phyloP scores from a whole-genome alignment of 92 coral and sea anemone species.

The Parazoanthus swiftii region DNA sequence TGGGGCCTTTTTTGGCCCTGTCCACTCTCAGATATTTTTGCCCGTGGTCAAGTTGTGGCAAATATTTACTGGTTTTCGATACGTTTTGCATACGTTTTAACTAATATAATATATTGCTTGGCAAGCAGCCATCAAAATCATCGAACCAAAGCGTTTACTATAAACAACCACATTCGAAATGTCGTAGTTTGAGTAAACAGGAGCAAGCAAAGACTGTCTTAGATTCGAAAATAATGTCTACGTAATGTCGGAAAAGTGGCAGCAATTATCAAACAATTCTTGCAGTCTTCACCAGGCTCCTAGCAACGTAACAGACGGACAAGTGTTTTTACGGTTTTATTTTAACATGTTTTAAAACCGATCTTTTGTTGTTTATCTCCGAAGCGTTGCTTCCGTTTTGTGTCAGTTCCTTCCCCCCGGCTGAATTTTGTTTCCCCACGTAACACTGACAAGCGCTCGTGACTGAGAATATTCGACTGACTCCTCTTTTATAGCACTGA shows the following conservation, averaged over 20 bases:
- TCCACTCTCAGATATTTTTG: background rate
- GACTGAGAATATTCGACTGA: no score
- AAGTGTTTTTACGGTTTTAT: background rate
- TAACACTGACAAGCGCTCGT: no score
- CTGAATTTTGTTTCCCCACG: no score
- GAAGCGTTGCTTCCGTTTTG: background rate
- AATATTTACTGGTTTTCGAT: background rate
- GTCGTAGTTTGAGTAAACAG: slow-evolving; percentile 18
- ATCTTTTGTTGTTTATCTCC: background rate
- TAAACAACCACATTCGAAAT: background rate
- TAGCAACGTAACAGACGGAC: slow-evolving; percentile 7
- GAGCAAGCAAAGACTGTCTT: background rate
- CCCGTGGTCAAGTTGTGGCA: background rate
- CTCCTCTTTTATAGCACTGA: no score
- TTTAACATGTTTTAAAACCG: background rate
- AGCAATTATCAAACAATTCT: slow-evolving; percentile 34
- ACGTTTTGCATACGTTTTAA: background rate
- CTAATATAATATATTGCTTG: background rate
- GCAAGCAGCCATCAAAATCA: background rate
- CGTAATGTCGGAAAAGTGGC: slow-evolving; percentile 22
- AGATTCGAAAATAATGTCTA: background rate
- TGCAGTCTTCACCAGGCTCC: slow-evolving; percentile 25
- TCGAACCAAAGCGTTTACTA: background rate
- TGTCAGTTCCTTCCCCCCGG: no score
- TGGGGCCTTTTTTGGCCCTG: no score